Percentiles rank a stretch among this genome's conserved stretches.
Conservation (phyloP, 2,113 vertebrate genomes). For the Xiphophorus couchianus region DNA sequence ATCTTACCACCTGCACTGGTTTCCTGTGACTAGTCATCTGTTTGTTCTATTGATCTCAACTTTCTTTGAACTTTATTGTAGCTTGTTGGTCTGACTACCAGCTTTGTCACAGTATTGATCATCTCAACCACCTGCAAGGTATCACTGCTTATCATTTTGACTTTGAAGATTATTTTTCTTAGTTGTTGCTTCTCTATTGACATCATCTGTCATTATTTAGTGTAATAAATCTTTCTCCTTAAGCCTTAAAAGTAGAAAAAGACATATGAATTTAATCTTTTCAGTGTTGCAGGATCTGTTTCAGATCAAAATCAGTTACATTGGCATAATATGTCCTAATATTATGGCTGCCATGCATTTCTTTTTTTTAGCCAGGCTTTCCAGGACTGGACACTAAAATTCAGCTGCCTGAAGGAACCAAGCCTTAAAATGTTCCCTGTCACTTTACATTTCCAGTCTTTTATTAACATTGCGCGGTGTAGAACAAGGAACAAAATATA, state of each 20-base stretch:
- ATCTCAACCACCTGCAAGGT: slow-evolving; percentile 38
- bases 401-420: slow-evolving; percentile 30
- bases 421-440: slow-evolving; percentile 62
- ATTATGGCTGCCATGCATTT: background rate
- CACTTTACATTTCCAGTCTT: slow-evolving; percentile 62
- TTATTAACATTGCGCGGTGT: slow-evolving; percentile 40
- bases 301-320: no score
- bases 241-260: background rate
- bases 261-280: background rate
- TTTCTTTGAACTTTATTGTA: slow-evolving; percentile 13
- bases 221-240: background rate
- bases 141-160: slow-evolving; percentile 71
- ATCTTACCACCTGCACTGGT: background rate
- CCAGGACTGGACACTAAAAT: slow-evolving; percentile 17
- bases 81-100: slow-evolving; percentile 42
- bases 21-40: background rate
- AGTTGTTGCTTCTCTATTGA: slow-evolving; percentile 30
- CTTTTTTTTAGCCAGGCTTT: slow-evolving; percentile 12
- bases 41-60: background rate
- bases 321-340: background rate
- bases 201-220: slow-evolving; percentile 58
- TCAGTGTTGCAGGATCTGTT: background rate
- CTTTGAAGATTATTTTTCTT: slow-evolving; percentile 50
- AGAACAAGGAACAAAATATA: slow-evolving; percentile 13
- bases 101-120: slow-evolving; percentile 70